Evolutionary conservation across 2,888 invertebrate species (phyloP).

Genomic region (Athalia rosae): DNA sequence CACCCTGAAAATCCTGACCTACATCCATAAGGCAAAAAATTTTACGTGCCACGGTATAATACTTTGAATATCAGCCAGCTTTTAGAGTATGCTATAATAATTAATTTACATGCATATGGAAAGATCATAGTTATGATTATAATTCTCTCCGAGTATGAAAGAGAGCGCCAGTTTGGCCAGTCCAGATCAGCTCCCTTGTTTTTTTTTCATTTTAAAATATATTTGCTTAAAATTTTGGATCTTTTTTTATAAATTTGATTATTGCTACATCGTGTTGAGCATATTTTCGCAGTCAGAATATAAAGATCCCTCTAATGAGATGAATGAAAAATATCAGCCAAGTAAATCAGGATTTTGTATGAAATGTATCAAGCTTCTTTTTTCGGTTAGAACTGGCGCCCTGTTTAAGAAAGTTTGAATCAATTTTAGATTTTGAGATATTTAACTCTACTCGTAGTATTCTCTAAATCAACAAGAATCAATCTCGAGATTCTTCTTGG

Average conservation of each 20-base stretch:
- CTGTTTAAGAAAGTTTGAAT: slow-evolving; percentile 14
- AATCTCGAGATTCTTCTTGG: slow-evolving; percentile 66
- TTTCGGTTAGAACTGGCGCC: background rate
- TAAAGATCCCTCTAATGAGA: no score
- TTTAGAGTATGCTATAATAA: slow-evolving; percentile 32
- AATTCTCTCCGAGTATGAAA: slow-evolving; percentile 8
- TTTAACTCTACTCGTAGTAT: slow-evolving; percentile 22
- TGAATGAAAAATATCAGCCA: background rate
- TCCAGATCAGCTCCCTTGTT: background rate
- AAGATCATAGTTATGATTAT: slow-evolving; percentile 32
- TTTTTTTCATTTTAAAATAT: background rate
- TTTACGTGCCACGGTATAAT: slow-evolving; percentile 20
- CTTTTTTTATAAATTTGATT: no score
- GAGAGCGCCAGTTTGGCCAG: slow-evolving; percentile 10
- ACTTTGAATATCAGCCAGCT: slow-evolving; percentile 44
- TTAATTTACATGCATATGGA: slow-evolving; percentile 35
- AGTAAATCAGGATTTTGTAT: background rate
- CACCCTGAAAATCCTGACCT: background rate
- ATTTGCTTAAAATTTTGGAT: no score
- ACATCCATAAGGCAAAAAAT: background rate
- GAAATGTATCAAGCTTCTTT: background rate
- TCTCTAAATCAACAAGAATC: slow-evolving; percentile 55
- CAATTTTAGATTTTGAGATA: slow-evolving; percentile 7
- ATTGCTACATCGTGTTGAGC: no score
- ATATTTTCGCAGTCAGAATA: no score